Evolutionary conservation across 2,888 invertebrate species (phyloP).

Genomic region (Epinotia nisella): DNA sequence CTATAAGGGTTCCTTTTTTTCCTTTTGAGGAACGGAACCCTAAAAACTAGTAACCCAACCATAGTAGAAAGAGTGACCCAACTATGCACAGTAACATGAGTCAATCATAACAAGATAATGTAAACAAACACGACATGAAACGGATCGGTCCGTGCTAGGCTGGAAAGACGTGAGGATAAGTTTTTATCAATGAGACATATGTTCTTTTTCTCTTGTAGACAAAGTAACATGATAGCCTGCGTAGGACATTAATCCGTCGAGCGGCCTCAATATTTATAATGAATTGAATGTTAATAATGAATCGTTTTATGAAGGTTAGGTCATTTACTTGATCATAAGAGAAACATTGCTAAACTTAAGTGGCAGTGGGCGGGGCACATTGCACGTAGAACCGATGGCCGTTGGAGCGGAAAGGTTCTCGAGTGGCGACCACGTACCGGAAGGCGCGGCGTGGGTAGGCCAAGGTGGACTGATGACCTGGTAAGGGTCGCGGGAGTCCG

Average conservation of each 20-base stretch:
- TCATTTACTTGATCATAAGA: conserved; percentile 12
- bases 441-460: too few relatives aligned
- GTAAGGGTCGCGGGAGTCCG: too few relatives aligned
- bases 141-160: not conserved
- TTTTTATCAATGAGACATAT: not conserved
- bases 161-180: not conserved
- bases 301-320: not conserved
- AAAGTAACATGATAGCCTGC: conserved; percentile 59
- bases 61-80: too few relatives aligned
- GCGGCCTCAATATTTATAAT: conserved; percentile 18
- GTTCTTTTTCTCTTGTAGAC: not conserved
- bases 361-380: too few relatives aligned
- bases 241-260: conserved; percentile 38
- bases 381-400: too few relatives aligned
- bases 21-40: too few relatives aligned
- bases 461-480: too few relatives aligned
- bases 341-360: too few relatives aligned
- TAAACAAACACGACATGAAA: conserved; percentile 40
- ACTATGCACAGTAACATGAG: conserved; percentile 23
- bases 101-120: conserved; percentile 24
- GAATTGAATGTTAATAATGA: conserved; percentile 6
- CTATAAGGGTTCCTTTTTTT: too few relatives aligned
- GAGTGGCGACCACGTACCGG: too few relatives aligned
- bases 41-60: too few relatives aligned
- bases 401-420: too few relatives aligned